Conservation (phyloP, 2,797 vertebrate genomes). For the Acrossocheilus wenchowensis region DNA sequence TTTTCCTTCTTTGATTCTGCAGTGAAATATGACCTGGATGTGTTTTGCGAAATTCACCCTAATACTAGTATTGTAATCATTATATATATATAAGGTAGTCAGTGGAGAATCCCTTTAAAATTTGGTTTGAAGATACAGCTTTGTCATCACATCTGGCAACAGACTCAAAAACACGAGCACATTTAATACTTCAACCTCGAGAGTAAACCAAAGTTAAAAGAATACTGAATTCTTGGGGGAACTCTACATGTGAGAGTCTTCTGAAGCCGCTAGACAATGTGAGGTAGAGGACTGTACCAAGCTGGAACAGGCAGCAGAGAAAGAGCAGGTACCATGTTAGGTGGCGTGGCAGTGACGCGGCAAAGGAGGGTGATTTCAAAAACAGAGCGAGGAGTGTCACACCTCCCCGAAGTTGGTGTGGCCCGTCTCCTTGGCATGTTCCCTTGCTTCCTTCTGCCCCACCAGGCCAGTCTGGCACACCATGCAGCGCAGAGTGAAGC, state of each 20-base stretch:
- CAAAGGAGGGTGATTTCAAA: conserved; percentile 12
- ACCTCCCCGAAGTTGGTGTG: conserved; percentile 98
- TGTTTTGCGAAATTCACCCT: background rate
- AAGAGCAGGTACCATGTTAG: conserved; percentile 61
- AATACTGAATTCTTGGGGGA: conserved; percentile 70
- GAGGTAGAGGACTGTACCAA: conserved; percentile 81
- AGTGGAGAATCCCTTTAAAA: conserved; percentile 30
- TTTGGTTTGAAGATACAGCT: conserved; percentile 52
- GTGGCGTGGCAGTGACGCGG: conserved; percentile 49
- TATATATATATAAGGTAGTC: background rate
- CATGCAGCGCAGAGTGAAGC: conserved; percentile 93
- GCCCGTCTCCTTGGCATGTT: conserved; percentile 96
- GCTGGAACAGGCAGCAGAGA: conserved; percentile 65
- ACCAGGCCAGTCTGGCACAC: conserved; percentile 95
- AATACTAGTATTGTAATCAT: conserved; percentile 5
- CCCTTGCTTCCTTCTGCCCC: conserved; percentile 94
- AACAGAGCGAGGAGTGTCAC: conserved; percentile 69
- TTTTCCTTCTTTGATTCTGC: background rate
- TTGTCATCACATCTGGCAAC: conserved; percentile 48
- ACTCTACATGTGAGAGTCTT: conserved; percentile 64
- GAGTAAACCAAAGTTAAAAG: conserved; percentile 61
- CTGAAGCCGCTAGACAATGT: conserved; percentile 68
- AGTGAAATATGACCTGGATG: background rate
- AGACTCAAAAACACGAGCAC: conserved; percentile 46
- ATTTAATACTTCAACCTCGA: conserved; percentile 40